These are phyloP conservation scores for Smittia sp. DNA, from an alignment of 2,888 invertebrate genomes.

Conservation along the genomic window DNA sequence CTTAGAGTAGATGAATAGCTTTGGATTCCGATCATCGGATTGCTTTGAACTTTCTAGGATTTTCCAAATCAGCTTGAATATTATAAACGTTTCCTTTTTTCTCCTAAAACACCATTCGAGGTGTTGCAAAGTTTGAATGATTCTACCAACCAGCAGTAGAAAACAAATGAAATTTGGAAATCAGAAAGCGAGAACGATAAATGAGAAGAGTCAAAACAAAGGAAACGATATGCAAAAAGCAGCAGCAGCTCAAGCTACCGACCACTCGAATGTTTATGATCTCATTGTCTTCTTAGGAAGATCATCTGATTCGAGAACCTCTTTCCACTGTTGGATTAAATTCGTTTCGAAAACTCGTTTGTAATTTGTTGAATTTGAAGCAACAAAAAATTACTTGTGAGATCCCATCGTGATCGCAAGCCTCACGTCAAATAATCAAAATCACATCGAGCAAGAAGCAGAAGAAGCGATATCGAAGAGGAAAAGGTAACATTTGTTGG, in stretches of 20 bases:
- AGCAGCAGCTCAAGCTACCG: constrained; percentile 32
- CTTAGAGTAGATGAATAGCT: too few relatives aligned
- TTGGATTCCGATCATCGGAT: too few relatives aligned
- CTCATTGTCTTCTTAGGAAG: constrained; percentile 24
- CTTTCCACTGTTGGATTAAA: not conserved
- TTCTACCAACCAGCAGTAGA: not conserved
- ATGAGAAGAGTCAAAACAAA: not conserved
- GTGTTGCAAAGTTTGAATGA: not conserved
- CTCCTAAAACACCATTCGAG: not conserved
- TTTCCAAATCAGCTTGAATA: too few relatives aligned
- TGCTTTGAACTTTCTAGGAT: too few relatives aligned
- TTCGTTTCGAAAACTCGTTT: not conserved
- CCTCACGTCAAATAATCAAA: constrained; percentile 34
- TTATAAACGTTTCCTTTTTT: too few relatives aligned
- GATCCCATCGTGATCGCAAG: constrained; percentile 25
- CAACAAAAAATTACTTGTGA: not conserved
- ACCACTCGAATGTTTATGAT: constrained; percentile 33
- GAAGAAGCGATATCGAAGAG: not conserved
- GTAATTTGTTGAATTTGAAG: not conserved
- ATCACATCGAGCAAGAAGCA: not conserved
- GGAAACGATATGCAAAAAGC: constrained; percentile 32
- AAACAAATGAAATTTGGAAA: not conserved
- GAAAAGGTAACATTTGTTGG: not conserved
- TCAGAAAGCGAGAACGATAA: too few relatives aligned
- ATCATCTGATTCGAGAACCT: not conserved